These are phyloP conservation scores for Stichopus chloronotus DNA, from an alignment of 35 echinoderm and acorn worm species.

Conservation along the genomic window DNA sequence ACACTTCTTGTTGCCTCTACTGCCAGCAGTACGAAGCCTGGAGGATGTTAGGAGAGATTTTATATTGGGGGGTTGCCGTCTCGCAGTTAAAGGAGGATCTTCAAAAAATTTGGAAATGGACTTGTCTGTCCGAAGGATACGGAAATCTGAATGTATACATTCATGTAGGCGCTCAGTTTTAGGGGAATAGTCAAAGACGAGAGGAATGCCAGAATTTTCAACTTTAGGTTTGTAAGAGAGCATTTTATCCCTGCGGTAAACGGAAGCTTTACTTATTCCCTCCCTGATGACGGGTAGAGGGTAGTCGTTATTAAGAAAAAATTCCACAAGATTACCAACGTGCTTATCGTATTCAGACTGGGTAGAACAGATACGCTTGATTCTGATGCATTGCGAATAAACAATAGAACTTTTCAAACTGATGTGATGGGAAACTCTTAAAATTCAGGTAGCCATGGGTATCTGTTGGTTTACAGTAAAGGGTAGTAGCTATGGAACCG, in stretches of 20 bases:
- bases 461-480: too few species aligned
- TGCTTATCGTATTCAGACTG: too few species aligned
- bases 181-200: too few species aligned
- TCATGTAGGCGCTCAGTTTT: too few species aligned
- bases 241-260: too few species aligned
- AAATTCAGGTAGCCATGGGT: too few species aligned
- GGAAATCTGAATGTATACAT: background rate
- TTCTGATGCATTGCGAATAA: background rate
- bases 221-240: background rate
- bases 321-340: too few species aligned
- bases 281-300: too few species aligned
- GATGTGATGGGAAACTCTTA: background rate
- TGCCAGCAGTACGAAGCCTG: background rate
- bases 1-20: background rate
- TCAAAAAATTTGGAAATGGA: background rate
- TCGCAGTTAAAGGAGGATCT: background rate
- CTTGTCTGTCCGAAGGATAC: conserved; percentile 5
- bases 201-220: background rate
- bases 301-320: too few species aligned
- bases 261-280: too few species aligned
- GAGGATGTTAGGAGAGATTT: background rate
- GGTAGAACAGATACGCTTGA: too few species aligned
- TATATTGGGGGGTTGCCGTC: background rate
- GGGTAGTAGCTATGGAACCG: too few species aligned
- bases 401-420: background rate